phyloP scores from a whole-genome alignment of 2,113 vertebrate genomes.

The Hydropotes inermis region DNA sequence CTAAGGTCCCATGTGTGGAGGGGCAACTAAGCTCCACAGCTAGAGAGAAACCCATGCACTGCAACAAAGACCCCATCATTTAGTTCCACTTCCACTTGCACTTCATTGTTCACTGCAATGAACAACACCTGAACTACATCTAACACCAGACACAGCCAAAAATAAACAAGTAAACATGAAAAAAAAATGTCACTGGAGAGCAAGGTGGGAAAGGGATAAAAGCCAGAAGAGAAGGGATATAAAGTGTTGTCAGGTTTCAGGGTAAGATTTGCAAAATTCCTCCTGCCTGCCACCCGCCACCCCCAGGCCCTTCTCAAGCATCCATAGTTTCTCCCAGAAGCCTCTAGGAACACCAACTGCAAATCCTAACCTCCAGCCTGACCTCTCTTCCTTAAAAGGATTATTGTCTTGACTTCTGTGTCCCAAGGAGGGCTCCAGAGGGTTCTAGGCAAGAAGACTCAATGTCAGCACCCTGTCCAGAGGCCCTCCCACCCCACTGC shows the following conservation, averaged over 20 bases:
- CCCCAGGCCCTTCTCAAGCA: background rate
- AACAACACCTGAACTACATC: background rate
- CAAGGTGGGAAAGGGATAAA: too few relatives aligned
- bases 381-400: background rate
- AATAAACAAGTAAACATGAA: background rate
- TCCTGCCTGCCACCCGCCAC: background rate
- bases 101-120: background rate
- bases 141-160: background rate
- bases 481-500: background rate
- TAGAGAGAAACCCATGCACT: background rate
- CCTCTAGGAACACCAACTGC: too few relatives aligned
- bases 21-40: background rate
- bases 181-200: background rate
- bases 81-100: background rate
- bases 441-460: background rate
- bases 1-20: background rate
- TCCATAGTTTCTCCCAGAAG: background rate
- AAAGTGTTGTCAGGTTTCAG: background rate
- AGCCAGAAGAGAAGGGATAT: background rate
- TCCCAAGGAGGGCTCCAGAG: background rate
- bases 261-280: background rate
- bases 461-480: background rate
- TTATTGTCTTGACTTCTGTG: background rate
- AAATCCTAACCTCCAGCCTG: background rate
- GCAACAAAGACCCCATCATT: background rate